Base-by-base conservation (phyloP, 1,140 invertebrate genomes). In the Papilio glaucus region DNA sequence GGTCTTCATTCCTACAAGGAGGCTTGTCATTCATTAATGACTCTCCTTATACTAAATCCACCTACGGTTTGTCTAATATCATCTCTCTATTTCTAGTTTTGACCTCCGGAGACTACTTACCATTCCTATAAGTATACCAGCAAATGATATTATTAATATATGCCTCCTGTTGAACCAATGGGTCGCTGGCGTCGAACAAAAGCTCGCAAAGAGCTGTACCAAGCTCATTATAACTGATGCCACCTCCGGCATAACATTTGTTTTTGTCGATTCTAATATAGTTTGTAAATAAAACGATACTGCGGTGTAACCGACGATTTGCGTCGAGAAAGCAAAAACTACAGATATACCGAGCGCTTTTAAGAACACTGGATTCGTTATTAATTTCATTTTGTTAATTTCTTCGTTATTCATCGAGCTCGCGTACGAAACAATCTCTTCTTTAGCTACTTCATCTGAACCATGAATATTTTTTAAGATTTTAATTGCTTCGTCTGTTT, bases 231-330 rank as follows among this genome's bases (percentile, higher is more conserved):
- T 88, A 15, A 96, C 95, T 1, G 96, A 94, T 0, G 94, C 93
- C 7, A 94, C n/a, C 72, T 94, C 93, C 0, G 95, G 89, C 37
- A 94, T 90, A 1, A 96, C 88, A 6, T 89, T 91, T 15, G 92
- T 94, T 2, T 93, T 88, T 7, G 94, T 93, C 9, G 90, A 88
- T 68, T 92, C 73, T 75, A 96, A 95, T 60, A 96, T 95, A 0
- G 89, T 86, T 21, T 95, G 95, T 0, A 96, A 95, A 82, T 96
- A 96, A 80, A 96, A 96, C 12, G 96, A 91, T 3, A 96, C 92
- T 0, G 94, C 95, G 78, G 96, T 96, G 65, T 95, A 95, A 0
- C 96, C 96, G 42, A 93, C 94, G 41, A 95, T 84, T 80, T 96
- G 96, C 74, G 95, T 94, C 79, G 95, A 94, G 77, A 94, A 85